Evolutionary conservation across 2,888 invertebrate species (phyloP).

Genomic region (Xanthorhoe designata): DNA sequence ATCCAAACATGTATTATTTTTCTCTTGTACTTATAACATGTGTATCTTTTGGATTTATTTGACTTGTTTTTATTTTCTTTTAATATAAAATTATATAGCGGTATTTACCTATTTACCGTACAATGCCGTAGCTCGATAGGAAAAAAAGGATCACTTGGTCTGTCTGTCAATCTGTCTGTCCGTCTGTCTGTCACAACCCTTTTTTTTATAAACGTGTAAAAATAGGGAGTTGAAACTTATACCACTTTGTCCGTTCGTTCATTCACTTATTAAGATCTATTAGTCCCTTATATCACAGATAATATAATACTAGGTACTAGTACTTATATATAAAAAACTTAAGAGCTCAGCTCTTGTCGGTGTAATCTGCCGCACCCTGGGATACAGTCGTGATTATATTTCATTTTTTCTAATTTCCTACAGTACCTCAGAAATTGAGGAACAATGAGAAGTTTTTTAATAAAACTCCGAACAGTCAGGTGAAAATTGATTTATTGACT

Average conservation of each 20-base stretch:
- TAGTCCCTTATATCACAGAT: no score
- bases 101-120: not conserved
- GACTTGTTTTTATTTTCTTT: not conserved
- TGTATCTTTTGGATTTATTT: conserved; percentile 12
- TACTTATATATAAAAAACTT: no score
- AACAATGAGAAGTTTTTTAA: conserved; percentile 75
- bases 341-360: no score
- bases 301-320: no score
- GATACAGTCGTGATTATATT: no score
- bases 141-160: not conserved
- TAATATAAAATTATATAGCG: not conserved
- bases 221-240: no score
- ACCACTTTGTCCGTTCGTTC: no score
- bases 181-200: no score
- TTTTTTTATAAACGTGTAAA: no score
- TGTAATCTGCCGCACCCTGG: no score
- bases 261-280: no score
- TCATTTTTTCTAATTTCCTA: not conserved
- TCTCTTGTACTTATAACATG: conserved; percentile 14
- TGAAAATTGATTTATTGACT: conserved; percentile 65
- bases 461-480: conserved; percentile 71
- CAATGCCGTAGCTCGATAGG: no score
- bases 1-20: conserved; percentile 29
- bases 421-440: conserved; percentile 50
- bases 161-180: not conserved